Conservation (phyloP, 2,888 invertebrate species). For the Cephus nigrinus region DNA sequence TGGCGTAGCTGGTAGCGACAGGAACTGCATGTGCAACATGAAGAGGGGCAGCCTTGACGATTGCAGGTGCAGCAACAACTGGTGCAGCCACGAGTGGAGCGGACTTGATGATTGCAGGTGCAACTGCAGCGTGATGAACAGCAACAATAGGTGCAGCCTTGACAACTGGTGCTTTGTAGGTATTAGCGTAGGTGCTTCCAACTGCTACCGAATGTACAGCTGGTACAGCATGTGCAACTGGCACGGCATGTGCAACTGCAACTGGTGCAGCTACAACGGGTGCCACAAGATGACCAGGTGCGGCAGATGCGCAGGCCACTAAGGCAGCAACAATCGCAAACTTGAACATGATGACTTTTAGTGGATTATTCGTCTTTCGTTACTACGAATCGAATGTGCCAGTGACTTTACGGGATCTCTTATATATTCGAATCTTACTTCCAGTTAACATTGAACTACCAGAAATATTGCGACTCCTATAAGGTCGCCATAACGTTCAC, state of each 20-base stretch:
- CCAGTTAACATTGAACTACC: neutral
- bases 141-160: constrained; percentile 46
- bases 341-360: constrained; percentile 28
- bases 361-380: too few species aligned
- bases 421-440: too few species aligned
- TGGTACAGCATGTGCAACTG: constrained; percentile 52
- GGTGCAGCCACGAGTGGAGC: constrained; percentile 54
- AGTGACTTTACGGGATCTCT: too few species aligned
- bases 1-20: constrained; percentile 69
- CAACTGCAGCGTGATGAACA: constrained; percentile 57
- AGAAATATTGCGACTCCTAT: neutral
- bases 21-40: constrained; percentile 19
- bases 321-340: constrained; percentile 31
- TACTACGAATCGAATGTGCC: too few species aligned
- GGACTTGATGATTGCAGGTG: constrained; percentile 53
- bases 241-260: constrained; percentile 22
- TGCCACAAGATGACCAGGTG: constrained; percentile 48
- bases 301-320: constrained; percentile 62
- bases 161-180: constrained; percentile 68
- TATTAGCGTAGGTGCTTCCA: constrained; percentile 71
- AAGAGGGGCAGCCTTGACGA: constrained; percentile 29
- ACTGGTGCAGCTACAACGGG: constrained; percentile 42
- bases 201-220: constrained; percentile 69
- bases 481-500: neutral
- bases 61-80: constrained; percentile 47